Evolutionary conservation across 2,113 vertebrate genomes (phyloP).

Genomic region (Odocoileus hemionus): DNA sequence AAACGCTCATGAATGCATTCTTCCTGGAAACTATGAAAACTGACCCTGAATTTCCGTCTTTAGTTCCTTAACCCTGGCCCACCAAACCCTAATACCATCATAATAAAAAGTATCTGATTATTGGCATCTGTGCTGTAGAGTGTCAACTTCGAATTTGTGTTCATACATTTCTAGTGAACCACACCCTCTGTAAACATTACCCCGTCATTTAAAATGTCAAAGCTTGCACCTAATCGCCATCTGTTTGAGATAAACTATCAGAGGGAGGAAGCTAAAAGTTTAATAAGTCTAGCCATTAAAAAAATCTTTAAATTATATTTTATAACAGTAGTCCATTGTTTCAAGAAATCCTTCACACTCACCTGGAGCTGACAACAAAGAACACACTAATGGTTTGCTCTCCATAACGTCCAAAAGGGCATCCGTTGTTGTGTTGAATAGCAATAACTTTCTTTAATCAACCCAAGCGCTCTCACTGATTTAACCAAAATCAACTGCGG

Average conservation of each 20-base stretch:
- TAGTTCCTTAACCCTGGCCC: background rate
- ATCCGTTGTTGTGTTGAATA: background rate
- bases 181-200: constrained; percentile 57
- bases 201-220: constrained; percentile 33
- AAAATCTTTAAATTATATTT: background rate
- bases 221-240: background rate
- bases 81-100: background rate
- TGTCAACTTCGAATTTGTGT: constrained; percentile 22
- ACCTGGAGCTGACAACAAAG: background rate
- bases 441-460: background rate
- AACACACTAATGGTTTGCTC: background rate
- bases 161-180: background rate
- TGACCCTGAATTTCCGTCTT: background rate
- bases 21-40: background rate
- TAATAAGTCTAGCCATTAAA: constrained; percentile 9
- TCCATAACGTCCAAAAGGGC: background rate
- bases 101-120: background rate
- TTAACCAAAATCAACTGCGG: background rate
- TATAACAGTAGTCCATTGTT: constrained; percentile 19
- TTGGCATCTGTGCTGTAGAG: background rate
- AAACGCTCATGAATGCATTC: background rate
- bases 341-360: background rate
- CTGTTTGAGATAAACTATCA: constrained; percentile 46
- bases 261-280: constrained; percentile 2
- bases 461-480: background rate